Evolutionary conservation across 2,888 invertebrate species (phyloP).

Genomic region (Cataglyphis albicans): DNA sequence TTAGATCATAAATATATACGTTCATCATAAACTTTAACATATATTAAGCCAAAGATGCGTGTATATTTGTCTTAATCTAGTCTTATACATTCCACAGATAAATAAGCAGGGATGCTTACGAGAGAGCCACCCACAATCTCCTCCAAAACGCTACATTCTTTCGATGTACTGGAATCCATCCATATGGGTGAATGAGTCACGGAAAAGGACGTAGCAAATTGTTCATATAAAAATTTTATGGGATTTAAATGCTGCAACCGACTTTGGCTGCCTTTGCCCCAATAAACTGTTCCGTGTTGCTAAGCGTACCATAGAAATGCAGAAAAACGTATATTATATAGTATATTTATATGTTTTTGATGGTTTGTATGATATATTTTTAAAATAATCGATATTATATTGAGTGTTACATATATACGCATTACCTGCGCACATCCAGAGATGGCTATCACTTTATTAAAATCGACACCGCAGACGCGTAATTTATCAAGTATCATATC

Average conservation of each 20-base stretch:
- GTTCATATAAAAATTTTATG: conserved; percentile 93
- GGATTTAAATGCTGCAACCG: conserved; percentile 90
- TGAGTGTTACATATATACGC: not conserved
- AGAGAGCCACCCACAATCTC: conserved; percentile 92
- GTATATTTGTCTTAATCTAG: conserved; percentile 4
- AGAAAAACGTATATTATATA: not conserved
- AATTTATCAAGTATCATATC: conserved; percentile 96
- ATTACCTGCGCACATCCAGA: conserved; percentile 96
- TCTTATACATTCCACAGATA: not conserved
- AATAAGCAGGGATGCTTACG: conserved; percentile 85
- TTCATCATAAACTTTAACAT: conserved; percentile 22
- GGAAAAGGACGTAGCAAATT: conserved; percentile 93
- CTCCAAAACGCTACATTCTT: conserved; percentile 93
- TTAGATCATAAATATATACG: conserved; percentile 10
- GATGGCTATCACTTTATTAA: conserved; percentile 93
- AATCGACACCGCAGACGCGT: conserved; percentile 93
- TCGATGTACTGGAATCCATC: conserved; percentile 96
- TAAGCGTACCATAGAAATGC: conserved; percentile 84
- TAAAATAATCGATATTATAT: conserved; percentile 12
- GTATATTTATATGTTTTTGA: not conserved
- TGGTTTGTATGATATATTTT: not conserved
- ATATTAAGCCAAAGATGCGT: not conserved
- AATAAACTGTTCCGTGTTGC: conserved; percentile 99
- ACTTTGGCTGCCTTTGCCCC: conserved; percentile 92
- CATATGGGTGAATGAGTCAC: conserved; percentile 95